These are phyloP conservation scores for Halichoerus grypus DNA, from an alignment of 2,113 vertebrate species.

Conservation along the genomic window DNA sequence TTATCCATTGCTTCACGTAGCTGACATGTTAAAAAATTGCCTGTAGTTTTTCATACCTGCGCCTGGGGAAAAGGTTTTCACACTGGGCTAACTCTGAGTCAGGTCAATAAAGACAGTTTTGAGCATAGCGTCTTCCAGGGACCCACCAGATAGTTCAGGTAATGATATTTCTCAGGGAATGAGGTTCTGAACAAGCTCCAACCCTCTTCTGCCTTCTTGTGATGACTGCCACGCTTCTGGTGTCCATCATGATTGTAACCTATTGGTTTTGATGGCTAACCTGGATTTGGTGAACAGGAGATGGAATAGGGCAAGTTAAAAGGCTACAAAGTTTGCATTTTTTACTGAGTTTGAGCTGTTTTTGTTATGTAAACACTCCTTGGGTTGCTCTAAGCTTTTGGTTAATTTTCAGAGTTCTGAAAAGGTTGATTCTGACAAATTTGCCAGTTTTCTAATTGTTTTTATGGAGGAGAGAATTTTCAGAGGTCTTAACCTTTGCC, in stretches of 20 bases:
- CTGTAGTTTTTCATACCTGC: not conserved
- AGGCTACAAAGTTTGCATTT: not conserved
- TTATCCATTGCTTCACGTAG: not conserved
- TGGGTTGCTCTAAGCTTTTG: not conserved
- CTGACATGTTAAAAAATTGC: not conserved
- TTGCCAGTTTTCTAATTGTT: conserved; percentile 27
- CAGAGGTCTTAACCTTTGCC: not conserved
- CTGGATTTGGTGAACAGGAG: not conserved
- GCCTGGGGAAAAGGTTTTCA: not conserved
- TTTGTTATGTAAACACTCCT: not conserved
- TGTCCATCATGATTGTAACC: not conserved
- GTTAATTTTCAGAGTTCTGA: conserved; percentile 36
- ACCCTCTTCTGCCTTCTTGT: not conserved
- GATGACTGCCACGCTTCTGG: not conserved
- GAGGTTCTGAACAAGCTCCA: not conserved
- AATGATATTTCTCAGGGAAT: conserved; percentile 9
- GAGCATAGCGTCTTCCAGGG: not conserved
- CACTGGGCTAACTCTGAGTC: not conserved
- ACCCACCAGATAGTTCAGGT: not conserved
- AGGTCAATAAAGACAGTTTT: not conserved
- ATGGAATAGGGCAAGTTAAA: not conserved
- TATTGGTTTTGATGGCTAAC: not conserved
- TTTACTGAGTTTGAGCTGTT: not conserved
- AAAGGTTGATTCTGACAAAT: conserved; percentile 44
- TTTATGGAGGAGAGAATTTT: conserved; percentile 48